Base-by-base conservation (phyloP, 2,113 vertebrate species). In the Melozone crissalis region DNA sequence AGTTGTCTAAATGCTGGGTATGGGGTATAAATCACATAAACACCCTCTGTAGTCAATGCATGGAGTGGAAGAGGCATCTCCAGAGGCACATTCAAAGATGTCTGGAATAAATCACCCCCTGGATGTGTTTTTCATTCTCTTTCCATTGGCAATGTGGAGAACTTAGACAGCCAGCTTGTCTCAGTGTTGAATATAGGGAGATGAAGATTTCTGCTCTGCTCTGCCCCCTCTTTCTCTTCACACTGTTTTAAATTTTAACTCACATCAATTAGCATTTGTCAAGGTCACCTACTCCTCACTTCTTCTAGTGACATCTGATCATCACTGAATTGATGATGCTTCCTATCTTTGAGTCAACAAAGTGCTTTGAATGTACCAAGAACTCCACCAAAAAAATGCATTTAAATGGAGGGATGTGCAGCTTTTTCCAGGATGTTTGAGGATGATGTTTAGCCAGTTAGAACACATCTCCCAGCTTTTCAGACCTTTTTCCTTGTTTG, bases 101-200 rank as follows among this genome's bases (percentile, higher is more conserved):
- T 13, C 43, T 90, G 90, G 57, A 65, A 80, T 92, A 94, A 96
- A 92, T 90, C 33, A 84, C 65, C 13, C 69, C 55, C 63, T 94
- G 37, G 19, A 54, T 80, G 8, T 51, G 31, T 5, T 68, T 83
- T 82, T 69, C 57, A 84, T 44, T 84, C 31, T 55, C 79, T 68
- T 84, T 57, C 41, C 20, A 5, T 49, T 79, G 67, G 26, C 13
- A 37, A 3, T 30, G 37, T 6, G 62, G 46, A 16, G 7, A 82
- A 6, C 19, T 33, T 63, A 72, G 67, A 69, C 43, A 90, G 55
- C 46, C 49, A 80, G 31, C 46, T 83, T 11, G 5, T 62, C 62
- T 88, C 59, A 59, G n/a, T 76, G 46, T 57, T 73, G 26, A 73
- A 68, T 37, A 75, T 0, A 65, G 11, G 10, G 33, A 76, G 27